These are phyloP conservation scores for Cheiracanthium punctorium DNA, from an alignment of 2,888 invertebrate species.

Conservation along the genomic window DNA sequence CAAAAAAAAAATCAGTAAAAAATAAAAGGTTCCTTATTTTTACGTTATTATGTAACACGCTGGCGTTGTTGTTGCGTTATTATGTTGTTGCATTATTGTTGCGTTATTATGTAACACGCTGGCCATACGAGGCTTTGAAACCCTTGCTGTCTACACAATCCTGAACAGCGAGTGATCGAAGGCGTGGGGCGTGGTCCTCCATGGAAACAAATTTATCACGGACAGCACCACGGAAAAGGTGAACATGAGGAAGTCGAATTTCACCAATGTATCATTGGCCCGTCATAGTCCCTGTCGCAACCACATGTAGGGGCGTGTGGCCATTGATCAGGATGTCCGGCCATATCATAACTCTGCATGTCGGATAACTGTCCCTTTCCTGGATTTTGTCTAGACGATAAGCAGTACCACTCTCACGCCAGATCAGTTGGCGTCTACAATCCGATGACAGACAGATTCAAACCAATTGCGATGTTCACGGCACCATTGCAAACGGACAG, in stretches of 20 bases:
- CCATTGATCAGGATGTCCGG: background rate
- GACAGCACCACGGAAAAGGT: background rate
- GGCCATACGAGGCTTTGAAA: conserved; percentile 2
- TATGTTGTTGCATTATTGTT: no score
- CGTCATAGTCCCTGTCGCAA: background rate
- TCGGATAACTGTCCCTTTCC: conserved; percentile 9
- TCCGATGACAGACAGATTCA: conserved; percentile 11
- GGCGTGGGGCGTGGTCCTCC: background rate
- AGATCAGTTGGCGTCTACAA: conserved; percentile 11
- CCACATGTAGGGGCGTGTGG: no score
- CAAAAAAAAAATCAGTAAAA: no score
- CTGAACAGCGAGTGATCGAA: background rate
- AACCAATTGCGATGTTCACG: conserved; percentile 18
- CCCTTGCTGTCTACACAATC: conserved; percentile 3
- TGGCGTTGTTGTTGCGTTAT: no score
- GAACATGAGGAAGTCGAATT: background rate
- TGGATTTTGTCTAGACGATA: background rate
- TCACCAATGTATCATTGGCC: background rate
- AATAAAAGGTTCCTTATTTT: no score
- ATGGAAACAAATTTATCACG: conserved; percentile 1
- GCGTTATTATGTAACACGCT: no score
- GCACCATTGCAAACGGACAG: conserved; percentile 23
- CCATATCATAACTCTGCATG: conserved; percentile 3
- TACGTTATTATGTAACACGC: no score
- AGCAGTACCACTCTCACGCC: conserved; percentile 5